phyloP scores from a whole-genome alignment of 2,797 vertebrate genomes.

The Pantherophis alleghaniensis region DNA sequence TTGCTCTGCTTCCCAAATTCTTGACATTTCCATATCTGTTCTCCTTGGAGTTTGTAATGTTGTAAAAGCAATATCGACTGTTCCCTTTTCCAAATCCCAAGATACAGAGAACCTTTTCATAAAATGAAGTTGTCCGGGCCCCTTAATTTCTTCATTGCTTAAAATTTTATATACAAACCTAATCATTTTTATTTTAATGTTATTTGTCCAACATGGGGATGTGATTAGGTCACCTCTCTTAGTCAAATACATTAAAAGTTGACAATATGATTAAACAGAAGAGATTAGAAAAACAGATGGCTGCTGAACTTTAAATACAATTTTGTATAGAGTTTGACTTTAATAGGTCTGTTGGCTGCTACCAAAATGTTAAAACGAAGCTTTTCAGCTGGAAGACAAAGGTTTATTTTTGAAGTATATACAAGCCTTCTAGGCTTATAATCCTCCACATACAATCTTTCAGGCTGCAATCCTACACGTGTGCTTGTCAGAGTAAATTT shows the following conservation, averaged over 20 bases:
- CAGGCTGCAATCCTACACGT: background rate
- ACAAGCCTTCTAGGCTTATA: background rate
- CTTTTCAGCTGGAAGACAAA: background rate
- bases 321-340: background rate
- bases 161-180: background rate
- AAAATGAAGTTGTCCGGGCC: background rate
- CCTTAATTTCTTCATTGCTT: background rate
- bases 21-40: background rate
- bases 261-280: background rate
- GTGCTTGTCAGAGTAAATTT: background rate
- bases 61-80: background rate
- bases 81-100: background rate
- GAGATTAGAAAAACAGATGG: background rate
- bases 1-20: background rate
- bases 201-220: background rate
- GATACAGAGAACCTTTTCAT: background rate
- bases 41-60: background rate
- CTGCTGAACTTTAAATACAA: background rate
- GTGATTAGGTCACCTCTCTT: background rate
- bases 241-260: background rate
- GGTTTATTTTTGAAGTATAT: background rate
- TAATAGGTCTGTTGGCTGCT: background rate
- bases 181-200: background rate
- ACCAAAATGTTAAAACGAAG: background rate
- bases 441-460: background rate